phyloP scores from a whole-genome alignment of 2,888 invertebrate species.

The Horisme vitalbata region DNA sequence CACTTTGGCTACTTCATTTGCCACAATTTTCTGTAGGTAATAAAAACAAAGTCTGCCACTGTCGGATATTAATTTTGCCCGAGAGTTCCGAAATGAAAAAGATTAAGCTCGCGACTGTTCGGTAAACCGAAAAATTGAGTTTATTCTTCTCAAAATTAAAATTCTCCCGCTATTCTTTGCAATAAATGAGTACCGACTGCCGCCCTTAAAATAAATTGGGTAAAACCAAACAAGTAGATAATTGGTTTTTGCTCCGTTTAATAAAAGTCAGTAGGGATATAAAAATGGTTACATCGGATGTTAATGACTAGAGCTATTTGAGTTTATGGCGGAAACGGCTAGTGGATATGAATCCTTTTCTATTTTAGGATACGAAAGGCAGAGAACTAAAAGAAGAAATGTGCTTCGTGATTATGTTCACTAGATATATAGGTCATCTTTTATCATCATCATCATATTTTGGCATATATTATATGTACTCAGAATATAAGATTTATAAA shows the following conservation, averaged over 20 bases:
- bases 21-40: constrained; percentile 5
- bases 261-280: constrained; percentile 26
- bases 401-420: no score
- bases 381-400: no score
- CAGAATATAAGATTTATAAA: no score
- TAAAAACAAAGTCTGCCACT: constrained; percentile 6
- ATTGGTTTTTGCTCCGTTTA: constrained; percentile 32
- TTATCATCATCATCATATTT: no score
- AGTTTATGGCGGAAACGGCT: constrained; percentile 1
- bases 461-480: no score
- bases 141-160: constrained; percentile 27
- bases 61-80: constrained; percentile 7
- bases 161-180: constrained; percentile 24
- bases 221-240: constrained; percentile 26
- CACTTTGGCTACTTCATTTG: background rate
- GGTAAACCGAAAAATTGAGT: constrained; percentile 31
- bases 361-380: background rate
- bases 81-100: constrained; percentile 15
- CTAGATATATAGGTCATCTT: no score
- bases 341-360: background rate
- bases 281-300: constrained; percentile 22
- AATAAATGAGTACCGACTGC: constrained; percentile 17
- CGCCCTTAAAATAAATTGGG: constrained; percentile 31
- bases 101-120: constrained; percentile 16
- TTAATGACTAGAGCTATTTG: constrained; percentile 17